phyloP scores from a whole-genome alignment of 2,797 vertebrate genomes.

The Tenualosa thibaudeaui region DNA sequence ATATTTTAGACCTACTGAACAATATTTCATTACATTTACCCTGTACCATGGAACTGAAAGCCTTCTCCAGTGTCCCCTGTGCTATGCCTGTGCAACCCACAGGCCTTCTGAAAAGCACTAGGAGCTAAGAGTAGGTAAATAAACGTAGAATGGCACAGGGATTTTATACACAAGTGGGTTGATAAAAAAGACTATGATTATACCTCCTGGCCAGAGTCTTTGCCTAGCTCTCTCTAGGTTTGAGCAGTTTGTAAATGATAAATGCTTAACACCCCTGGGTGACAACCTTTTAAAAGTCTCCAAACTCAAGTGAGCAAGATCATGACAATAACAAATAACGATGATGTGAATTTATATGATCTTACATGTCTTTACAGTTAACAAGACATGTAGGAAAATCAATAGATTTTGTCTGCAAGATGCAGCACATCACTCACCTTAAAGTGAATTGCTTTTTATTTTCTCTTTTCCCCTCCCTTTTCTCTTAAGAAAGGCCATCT shows the following conservation, averaged over 20 bases:
- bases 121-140: background rate
- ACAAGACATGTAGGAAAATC: slow-evolving; percentile 41
- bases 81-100: background rate
- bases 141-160: background rate
- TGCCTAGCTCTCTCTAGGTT: background rate
- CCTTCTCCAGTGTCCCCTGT: background rate
- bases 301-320: background rate
- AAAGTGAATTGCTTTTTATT: background rate
- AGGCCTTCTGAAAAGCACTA: background rate
- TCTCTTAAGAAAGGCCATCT: background rate
- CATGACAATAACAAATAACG: background rate
- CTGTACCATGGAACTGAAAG: background rate
- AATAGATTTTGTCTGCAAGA: slow-evolving; percentile 39
- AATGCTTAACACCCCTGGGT: background rate
- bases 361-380: background rate
- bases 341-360: background rate
- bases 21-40: too few species aligned
- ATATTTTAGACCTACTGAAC: too few species aligned
- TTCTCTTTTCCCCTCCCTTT: background rate
- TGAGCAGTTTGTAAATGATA: background rate
- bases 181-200: background rate
- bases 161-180: background rate
- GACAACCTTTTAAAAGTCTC: background rate
- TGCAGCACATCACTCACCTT: slow-evolving; percentile 28
- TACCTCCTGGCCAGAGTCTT: background rate